phyloP scores from a whole-genome alignment of 1,140 invertebrate genomes.

The Andrena cerasifolii region DNA sequence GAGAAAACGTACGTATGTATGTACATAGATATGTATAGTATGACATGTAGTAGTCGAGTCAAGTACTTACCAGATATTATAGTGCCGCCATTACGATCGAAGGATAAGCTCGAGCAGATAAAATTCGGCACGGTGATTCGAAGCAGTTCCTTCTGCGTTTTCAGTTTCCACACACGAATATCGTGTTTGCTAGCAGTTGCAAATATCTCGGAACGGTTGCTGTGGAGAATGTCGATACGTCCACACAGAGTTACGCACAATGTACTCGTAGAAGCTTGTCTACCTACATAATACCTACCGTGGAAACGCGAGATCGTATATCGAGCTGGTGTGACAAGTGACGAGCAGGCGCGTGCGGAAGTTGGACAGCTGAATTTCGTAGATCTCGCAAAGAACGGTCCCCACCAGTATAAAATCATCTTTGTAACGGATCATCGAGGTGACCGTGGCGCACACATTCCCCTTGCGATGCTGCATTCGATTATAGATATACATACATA shows the following conservation, averaged over 20 bases:
- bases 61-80: conserved; percentile 88
- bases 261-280: too few species aligned
- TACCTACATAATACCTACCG: too few species aligned
- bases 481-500: too few species aligned
- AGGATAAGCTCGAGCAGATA: conserved; percentile 89
- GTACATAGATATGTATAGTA: conserved; percentile 89
- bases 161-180: conserved; percentile 92
- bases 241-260: too few species aligned
- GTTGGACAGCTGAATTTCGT: conserved; percentile 87
- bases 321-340: conserved; percentile 91
- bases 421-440: conserved; percentile 85
- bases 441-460: conserved; percentile 85
- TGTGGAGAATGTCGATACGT: too few species aligned
- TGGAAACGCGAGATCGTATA: conserved; percentile 93
- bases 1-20: neutral
- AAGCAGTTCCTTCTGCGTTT: conserved; percentile 89
- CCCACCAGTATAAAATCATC: conserved; percentile 86
- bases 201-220: conserved; percentile 91
- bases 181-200: conserved; percentile 92
- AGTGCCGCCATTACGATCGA: conserved; percentile 90
- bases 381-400: conserved; percentile 91
- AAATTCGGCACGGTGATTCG: conserved; percentile 93
- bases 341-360: conserved; percentile 88
- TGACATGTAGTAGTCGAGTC: too few species aligned
- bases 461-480: conserved; percentile 80